Evolutionary conservation across 2,797 vertebrate species (phyloP).

Genomic region (Poecilia velifera): DNA sequence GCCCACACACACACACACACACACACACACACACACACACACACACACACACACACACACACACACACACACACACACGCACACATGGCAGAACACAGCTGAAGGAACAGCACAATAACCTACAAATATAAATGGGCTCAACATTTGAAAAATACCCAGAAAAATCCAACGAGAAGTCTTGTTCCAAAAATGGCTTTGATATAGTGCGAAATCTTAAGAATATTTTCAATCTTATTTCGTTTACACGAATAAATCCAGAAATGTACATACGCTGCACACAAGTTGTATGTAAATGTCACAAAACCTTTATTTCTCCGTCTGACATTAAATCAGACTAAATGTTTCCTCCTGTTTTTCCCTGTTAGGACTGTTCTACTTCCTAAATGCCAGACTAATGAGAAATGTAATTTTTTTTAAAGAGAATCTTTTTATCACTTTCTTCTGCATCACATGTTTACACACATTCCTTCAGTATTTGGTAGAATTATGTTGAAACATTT

Average conservation of each 20-base stretch:
- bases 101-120: constrained; percentile 27
- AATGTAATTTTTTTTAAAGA: background rate
- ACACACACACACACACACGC: constrained; percentile 30
- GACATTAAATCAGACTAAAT: background rate
- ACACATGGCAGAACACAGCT: background rate
- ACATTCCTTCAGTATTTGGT: background rate
- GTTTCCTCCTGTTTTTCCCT: background rate
- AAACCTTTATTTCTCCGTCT: background rate
- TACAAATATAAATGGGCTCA: constrained; percentile 31
- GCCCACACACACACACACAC: constrained; percentile 16
- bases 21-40: constrained; percentile 28
- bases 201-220: background rate
- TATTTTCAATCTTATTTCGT: constrained; percentile 8
- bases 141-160: constrained; percentile 8
- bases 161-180: background rate
- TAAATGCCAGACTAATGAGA: background rate
- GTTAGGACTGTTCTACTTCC: background rate
- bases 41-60: constrained; percentile 22
- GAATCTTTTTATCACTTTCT: background rate
- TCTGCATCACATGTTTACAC: background rate
- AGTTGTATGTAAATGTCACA: background rate
- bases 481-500: background rate
- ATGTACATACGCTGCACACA: background rate
- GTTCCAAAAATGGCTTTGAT: constrained; percentile 5
- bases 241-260: background rate